Base-by-base conservation (phyloP, 2,797 vertebrate species). In the Carduelis carduelis region DNA sequence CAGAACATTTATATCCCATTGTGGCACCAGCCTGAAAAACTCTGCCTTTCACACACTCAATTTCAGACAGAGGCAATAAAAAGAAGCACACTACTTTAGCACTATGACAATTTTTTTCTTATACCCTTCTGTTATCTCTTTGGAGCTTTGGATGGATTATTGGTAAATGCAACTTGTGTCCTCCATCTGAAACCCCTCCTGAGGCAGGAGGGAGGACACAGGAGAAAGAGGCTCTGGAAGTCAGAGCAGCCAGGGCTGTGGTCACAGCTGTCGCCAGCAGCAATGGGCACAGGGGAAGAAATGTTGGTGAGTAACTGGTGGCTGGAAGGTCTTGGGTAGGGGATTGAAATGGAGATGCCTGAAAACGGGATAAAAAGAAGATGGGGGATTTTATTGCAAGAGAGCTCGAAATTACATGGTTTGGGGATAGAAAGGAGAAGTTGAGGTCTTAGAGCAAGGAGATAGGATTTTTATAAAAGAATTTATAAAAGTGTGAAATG, bases 41-140 rank as follows among this genome's bases (percentile, higher is more conserved):
- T 74, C 20, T 52, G 6, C 26, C 44, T 46, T 85, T 69, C 41
- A 56, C 44, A 24, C 0, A 0, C 37, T 83, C 78, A 24, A 0
- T 75, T 94, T 83, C 53, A 75, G 44, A 34, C 14, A 53, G 61
- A 80, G 30, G 50, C 53, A 75, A 34, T 71, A 34, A 65, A 87
- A 81, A 68, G 15, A 81, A 83, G 71, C 12, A 8, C 8, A 7
- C 44, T 74, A 5, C 0, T 0, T 75, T 81, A 83, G 34, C 1
- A 4, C 19, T 64, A 9, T 19, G 37, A 61, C 27, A 56, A 85
- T 43, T 17, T 57, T 81, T 61, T 75, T 50, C 32, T 28, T 11
- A 10, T 32, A 61, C 20, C 61, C 34, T 74, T 28, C 46, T 80
- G 87, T 66, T 27, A 43, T n/a, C 20, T 60, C 26, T 74, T 46